Conservation (phyloP, 2,888 invertebrate species). For the Cerceris ruficornis region DNA sequence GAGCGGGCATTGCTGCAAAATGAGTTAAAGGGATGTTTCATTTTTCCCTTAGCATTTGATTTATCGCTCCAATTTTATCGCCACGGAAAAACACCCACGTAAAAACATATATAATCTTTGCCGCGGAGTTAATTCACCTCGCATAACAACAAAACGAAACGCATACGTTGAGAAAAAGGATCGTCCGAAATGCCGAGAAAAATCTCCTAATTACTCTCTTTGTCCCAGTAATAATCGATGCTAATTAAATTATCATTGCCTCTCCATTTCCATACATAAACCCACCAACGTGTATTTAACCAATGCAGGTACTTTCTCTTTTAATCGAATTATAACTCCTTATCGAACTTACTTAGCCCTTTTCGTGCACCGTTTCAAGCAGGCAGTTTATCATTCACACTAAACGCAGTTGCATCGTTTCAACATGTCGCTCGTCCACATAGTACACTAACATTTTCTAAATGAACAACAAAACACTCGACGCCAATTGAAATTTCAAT, state of each 20-base stretch:
- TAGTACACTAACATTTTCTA: not conserved
- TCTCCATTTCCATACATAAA: not conserved
- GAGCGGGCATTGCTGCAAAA: not conserved
- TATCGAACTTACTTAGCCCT: too few species aligned
- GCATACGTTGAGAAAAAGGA: not conserved
- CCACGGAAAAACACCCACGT: not conserved
- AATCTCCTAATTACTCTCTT: constrained; percentile 14
- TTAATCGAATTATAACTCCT: too few species aligned
- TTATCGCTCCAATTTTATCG: constrained; percentile 2
- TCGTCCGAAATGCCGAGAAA: too few species aligned
- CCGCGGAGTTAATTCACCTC: not conserved
- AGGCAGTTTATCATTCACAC: not conserved
- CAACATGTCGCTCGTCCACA: not conserved
- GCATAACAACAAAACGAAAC: not conserved
- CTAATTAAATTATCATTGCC: constrained; percentile 51
- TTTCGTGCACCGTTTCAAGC: too few species aligned
- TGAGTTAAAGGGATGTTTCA: not conserved
- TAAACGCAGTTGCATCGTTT: not conserved
- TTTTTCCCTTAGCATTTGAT: not conserved
- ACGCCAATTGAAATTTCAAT: not conserved
- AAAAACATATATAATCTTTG: not conserved
- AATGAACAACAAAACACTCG: not conserved
- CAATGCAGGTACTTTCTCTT: too few species aligned
- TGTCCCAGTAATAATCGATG: constrained; percentile 43
- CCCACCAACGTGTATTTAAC: not conserved